Percentiles rank a stretch among this genome's conserved stretches.
phyloP scores from a whole-genome alignment of 64 coral and sea anemone species.

The Porites australiensis region DNA sequence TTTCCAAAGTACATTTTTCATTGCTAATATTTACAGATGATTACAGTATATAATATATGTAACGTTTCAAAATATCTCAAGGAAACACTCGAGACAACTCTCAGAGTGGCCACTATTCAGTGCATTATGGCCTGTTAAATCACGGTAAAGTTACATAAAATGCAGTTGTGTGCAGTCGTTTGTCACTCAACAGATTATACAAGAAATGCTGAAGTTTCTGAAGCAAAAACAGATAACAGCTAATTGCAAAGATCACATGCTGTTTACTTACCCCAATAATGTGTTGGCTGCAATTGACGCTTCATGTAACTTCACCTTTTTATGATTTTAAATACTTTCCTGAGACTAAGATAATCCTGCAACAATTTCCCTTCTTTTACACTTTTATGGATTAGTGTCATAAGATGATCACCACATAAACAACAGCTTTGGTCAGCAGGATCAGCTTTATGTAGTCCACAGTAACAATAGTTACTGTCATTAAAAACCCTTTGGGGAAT shows the following conservation, averaged over 20 bases:
- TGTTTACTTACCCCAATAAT: background rate
- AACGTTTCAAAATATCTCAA: no score
- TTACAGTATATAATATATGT: no score
- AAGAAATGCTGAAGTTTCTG: background rate
- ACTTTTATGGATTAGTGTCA: background rate
- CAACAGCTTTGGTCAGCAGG: conserved; percentile 19
- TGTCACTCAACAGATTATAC: background rate
- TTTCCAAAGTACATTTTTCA: no score
- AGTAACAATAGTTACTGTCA: conserved; percentile 55
- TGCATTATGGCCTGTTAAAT: no score
- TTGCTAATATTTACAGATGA: no score
- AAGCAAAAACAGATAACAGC: no score
- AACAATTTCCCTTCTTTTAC: conserved; percentile 4
- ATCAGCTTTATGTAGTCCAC: conserved; percentile 57
- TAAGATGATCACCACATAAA: conserved; percentile 57
- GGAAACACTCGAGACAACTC: no score
- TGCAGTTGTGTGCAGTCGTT: background rate
- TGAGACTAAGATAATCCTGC: conserved; percentile 14
- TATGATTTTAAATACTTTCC: background rate
- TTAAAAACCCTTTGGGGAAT: conserved; percentile 57
- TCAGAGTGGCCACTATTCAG: no score
- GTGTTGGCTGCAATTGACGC: no score
- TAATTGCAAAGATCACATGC: background rate
- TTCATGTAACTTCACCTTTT: background rate
- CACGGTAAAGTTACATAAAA: no score